Conservation (phyloP, 2,797 vertebrate species). For the Pristis pectinata region DNA sequence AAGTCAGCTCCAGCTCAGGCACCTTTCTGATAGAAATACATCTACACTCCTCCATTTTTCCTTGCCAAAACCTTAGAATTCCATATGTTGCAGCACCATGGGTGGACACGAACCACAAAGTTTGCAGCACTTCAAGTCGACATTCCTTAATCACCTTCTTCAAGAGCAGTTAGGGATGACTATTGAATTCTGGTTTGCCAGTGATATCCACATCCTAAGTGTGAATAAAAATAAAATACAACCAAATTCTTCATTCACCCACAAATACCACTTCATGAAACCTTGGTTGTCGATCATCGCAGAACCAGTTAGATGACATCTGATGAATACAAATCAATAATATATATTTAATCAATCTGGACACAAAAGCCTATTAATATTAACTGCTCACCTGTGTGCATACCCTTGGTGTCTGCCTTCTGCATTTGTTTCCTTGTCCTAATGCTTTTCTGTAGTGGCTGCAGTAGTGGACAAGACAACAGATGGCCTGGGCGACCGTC, state of each 20-base stretch:
- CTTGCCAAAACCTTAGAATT: neutral
- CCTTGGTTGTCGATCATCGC: too few relatives aligned
- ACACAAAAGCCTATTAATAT: too few relatives aligned
- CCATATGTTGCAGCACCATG: neutral
- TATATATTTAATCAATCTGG: too few relatives aligned
- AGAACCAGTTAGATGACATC: too few relatives aligned
- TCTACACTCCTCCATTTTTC: neutral
- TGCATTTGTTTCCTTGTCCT: too few relatives aligned
- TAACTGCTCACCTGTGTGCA: too few relatives aligned
- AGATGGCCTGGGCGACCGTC: too few relatives aligned
- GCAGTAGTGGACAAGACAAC: neutral
- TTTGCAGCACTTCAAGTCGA: neutral
- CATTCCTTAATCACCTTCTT: neutral
- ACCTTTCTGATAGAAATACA: neutral
- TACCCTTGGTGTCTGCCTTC: too few relatives aligned
- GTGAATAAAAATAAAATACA: neutral
- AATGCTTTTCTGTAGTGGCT: too few relatives aligned
- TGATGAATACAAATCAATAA: too few relatives aligned
- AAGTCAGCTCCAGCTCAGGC: neutral
- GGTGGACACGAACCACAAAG: neutral
- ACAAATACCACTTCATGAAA: too few relatives aligned
- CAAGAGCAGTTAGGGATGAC: neutral
- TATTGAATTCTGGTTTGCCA: neutral
- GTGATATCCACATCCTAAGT: neutral
- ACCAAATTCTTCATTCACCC: too few relatives aligned